Evolutionary conservation across 2,113 vertebrate species (phyloP).

Genomic region (Pteronura brasiliensis): DNA sequence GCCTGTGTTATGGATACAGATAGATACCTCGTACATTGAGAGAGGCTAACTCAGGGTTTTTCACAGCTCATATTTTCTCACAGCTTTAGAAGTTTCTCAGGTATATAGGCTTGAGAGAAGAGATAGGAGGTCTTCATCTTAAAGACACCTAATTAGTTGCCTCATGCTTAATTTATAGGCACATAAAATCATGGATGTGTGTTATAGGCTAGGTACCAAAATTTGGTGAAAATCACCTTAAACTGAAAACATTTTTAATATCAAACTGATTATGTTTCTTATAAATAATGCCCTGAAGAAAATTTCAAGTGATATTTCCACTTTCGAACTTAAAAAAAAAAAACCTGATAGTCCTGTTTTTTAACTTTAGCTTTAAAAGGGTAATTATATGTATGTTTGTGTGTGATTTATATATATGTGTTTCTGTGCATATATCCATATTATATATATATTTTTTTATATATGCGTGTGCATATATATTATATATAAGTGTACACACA

Average conservation of each 20-base stretch:
- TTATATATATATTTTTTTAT: no score
- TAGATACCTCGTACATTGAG: neutral
- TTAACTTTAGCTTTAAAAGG: neutral
- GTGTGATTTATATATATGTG: neutral
- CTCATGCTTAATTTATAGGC: neutral
- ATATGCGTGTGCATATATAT: no score
- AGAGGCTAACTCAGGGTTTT: neutral
- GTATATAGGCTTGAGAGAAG: neutral
- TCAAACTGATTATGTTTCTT: neutral
- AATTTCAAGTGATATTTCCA: neutral
- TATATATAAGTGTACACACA: no score
- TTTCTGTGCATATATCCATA: neutral
- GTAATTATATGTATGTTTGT: neutral
- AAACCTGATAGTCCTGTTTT: neutral
- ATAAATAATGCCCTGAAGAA: neutral
- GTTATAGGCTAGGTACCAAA: neutral
- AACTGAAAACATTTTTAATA: slow-evolving; percentile 21
- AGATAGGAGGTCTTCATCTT: neutral
- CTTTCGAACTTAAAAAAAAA: neutral
- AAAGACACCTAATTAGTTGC: neutral
- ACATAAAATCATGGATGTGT: neutral
- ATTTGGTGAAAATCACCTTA: neutral
- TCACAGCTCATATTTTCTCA: neutral
- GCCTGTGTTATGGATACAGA: neutral
- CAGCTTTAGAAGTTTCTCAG: neutral